Evolutionary conservation across 1,140 invertebrate genomes (phyloP).

Genomic region (Drosophila nigrodunni): DNA sequence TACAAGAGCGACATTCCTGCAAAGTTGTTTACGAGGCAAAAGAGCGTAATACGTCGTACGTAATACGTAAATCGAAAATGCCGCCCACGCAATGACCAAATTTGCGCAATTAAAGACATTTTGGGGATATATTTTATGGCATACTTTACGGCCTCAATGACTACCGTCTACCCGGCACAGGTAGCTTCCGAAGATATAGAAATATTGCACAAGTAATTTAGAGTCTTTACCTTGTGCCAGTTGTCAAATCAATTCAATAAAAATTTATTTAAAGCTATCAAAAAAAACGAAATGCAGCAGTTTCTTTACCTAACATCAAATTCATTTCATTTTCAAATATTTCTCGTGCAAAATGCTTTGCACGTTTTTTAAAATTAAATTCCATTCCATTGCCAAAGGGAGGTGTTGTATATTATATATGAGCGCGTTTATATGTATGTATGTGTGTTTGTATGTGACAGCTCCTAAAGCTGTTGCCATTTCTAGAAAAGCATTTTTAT

Average conservation of each 20-base stretch:
- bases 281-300: background rate
- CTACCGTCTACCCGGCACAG: constrained; percentile 11
- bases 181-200: constrained; percentile 31
- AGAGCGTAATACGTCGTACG: constrained; percentile 42
- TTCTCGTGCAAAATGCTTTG: background rate
- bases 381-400: background rate
- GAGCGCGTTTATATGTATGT: background rate
- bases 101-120: constrained; percentile 68
- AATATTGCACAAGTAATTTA: constrained; percentile 12
- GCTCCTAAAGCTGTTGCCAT: constrained; percentile 34
- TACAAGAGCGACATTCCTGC: constrained; percentile 44
- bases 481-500: constrained; percentile 60
- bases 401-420: background rate
- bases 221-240: background rate
- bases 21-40: constrained; percentile 74
- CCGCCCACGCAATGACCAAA: constrained; percentile 59
- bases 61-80: constrained; percentile 64
- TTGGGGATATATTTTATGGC: constrained; percentile 48
- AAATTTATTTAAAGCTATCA: constrained; percentile 8
- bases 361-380: background rate
- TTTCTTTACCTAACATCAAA: background rate
- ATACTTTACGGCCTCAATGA: constrained; percentile 27
- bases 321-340: constrained; percentile 6
- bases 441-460: background rate
- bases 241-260: constrained; percentile 20